These are phyloP conservation scores for Tragelaphus strepsiceros DNA, from an alignment of 2,113 vertebrate species.

Conservation along the genomic window DNA sequence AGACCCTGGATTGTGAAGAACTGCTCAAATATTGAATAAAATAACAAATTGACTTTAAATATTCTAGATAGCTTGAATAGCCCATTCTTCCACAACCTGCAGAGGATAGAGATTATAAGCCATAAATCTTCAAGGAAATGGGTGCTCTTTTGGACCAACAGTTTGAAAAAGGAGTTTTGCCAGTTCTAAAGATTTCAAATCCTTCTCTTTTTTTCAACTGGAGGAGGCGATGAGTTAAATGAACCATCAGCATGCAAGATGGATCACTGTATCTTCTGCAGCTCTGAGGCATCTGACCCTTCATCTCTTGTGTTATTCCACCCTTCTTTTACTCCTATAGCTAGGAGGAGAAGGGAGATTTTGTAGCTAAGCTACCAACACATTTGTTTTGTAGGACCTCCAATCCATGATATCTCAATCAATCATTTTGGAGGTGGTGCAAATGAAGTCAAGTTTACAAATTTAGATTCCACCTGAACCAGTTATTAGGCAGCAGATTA, in stretches of 20 bases:
- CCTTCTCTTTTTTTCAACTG: neutral
- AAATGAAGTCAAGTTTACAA: neutral
- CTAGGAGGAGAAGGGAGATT: neutral
- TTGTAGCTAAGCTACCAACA: neutral
- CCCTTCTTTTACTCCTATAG: neutral
- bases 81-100: neutral
- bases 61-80: constrained; percentile 16
- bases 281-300: neutral
- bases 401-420: neutral
- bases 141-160: neutral
- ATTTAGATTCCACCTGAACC: neutral
- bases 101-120: neutral
- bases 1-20: neutral
- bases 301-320: neutral
- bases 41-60: neutral
- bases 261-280: neutral
- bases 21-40: constrained; percentile 16
- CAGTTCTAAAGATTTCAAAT: neutral
- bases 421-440: neutral
- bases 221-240: neutral
- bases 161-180: neutral
- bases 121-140: constrained; percentile 7
- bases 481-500: neutral
- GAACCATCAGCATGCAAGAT: neutral
- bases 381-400: neutral